Base-by-base conservation (phyloP, 2,113 vertebrate species). In the Silurus meridionalis region DNA sequence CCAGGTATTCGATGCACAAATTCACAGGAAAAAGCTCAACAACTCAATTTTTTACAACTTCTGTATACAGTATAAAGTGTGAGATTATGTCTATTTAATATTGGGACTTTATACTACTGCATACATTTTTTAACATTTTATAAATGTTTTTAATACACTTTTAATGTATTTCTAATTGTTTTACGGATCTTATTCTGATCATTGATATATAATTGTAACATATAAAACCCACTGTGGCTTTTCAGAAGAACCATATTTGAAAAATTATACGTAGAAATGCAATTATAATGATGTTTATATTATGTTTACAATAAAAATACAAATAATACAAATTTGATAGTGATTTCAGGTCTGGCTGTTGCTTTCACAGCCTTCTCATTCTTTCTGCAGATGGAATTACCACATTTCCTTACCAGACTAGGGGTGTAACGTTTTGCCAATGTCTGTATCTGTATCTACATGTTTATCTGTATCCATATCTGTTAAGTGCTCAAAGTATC, bases 91-190 rank as follows among this genome's bases (percentile, higher is more conserved):
- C n/a, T 23, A 11, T 55, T 23, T 37, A 64, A 64, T n/a, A 75
- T 14, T 52, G 4, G 17, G 37, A 77, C n/a, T 63, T 85, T 37
- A 64, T 80, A 67, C 75, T 57, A 85, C 63, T 55, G 69, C 21
- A 17, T 64, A 69, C 46, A 37, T 37, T 37, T 37, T 23, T 19
- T 21, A 46, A 52, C 57, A 61, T 17, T 58, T 58, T 83, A 25
- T 52, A 83, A 75, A 55, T 61, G 17, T 61, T 61, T 60, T 81
- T 80, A 37, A 5, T 80, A 58, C 5, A 8, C 55, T 74, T 82
- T 83, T 46, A 75, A 77, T 83, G 85, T 81, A 2, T 81, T 82
- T 83, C 19, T 86, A 77, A 55, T 77, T 37, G 60, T 61, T 61
- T 4, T 23, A 48, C 57, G 15, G 46, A 61, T 82, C 63, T 74